Evolutionary conservation across 2,797 vertebrate genomes (phyloP).

Genomic region (Iguana delicatissima): DNA sequence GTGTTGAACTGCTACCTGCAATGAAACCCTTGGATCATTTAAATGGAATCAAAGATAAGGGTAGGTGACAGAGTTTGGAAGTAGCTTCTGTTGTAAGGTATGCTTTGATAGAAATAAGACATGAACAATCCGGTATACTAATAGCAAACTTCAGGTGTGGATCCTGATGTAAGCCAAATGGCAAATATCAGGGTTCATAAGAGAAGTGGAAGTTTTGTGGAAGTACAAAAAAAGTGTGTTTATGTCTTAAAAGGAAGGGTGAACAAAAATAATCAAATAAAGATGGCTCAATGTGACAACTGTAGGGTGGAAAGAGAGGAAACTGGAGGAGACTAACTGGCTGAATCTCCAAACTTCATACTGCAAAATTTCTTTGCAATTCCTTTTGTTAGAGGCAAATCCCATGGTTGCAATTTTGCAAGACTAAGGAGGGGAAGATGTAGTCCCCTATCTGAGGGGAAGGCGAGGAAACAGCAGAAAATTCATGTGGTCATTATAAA

Average conservation of each 20-base stretch:
- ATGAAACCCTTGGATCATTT: background rate
- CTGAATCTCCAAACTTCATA: background rate
- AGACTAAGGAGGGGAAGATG: background rate
- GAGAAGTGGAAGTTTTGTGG: background rate
- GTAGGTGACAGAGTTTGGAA: background rate
- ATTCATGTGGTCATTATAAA: no score
- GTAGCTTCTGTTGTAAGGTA: background rate
- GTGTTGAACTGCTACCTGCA: background rate
- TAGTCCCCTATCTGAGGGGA: no score
- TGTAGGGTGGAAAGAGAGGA: background rate
- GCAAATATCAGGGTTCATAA: background rate
- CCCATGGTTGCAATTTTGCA: background rate
- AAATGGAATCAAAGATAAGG: background rate
- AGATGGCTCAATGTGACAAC: background rate
- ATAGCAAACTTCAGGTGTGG: background rate
- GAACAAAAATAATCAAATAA: background rate
- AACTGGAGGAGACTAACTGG: background rate
- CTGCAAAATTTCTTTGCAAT: background rate
- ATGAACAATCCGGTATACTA: background rate
- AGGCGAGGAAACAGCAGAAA: background rate
- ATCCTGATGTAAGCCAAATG: background rate
- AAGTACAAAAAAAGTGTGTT: background rate
- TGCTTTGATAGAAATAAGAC: background rate
- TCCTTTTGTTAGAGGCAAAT: background rate
- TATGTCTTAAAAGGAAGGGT: background rate